Conservation (phyloP, 2,797 vertebrate species). For the Distichodus sexfasciatus region DNA sequence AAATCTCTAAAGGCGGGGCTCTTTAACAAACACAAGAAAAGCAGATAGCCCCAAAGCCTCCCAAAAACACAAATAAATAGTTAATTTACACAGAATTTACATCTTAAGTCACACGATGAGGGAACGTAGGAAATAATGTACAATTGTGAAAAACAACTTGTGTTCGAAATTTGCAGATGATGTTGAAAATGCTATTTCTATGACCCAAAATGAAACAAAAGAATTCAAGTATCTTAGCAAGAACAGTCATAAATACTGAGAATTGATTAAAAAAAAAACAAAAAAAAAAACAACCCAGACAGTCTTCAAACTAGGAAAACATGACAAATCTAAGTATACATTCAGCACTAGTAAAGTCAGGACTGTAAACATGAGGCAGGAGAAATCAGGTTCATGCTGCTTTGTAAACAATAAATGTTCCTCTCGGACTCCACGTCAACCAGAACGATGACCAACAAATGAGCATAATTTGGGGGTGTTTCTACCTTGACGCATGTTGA, state of each 20-base stretch:
- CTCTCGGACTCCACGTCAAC: neutral
- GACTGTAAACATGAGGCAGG: conserved; percentile 53
- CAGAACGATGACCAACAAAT: neutral
- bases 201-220: conserved; percentile 7
- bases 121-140: conserved; percentile 13
- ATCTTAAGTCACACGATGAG: conserved; percentile 33
- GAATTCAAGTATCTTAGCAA: conserved; percentile 52
- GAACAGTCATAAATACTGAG: conserved; percentile 1
- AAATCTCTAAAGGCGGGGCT: neutral
- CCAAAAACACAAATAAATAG: conserved; percentile 37
- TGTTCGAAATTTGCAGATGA: conserved; percentile 15
- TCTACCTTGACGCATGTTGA: no score
- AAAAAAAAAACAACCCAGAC: conserved; percentile 2
- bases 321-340: conserved; percentile 76
- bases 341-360: conserved; percentile 63
- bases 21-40: conserved; percentile 3
- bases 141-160: conserved; percentile 16
- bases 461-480: neutral
- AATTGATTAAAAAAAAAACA: conserved; percentile 21
- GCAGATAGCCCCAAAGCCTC: neutral
- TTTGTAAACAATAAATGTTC: conserved; percentile 47
- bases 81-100: conserved; percentile 19
- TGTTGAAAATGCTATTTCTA: conserved; percentile 30
- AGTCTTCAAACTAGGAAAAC: conserved; percentile 19
- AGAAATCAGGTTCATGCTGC: conserved; percentile 29